Base-by-base conservation (phyloP, 2,797 vertebrate species). In the Leptoclinus maculatus region DNA sequence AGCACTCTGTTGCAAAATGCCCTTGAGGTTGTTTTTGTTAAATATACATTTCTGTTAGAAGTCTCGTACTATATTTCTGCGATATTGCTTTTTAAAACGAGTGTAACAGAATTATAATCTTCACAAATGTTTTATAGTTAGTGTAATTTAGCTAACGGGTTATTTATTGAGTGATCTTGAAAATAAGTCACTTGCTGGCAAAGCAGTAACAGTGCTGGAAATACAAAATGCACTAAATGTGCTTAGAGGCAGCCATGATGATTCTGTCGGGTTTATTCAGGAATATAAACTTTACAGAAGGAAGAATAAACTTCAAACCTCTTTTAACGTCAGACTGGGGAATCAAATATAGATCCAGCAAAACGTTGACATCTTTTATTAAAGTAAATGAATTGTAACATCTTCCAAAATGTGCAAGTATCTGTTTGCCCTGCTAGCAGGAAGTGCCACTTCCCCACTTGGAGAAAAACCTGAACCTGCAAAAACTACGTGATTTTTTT, bases 111-210 rank as follows among this genome's bases (percentile, higher is more conserved):
- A 25, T 25, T 27, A 58, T 41, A 12, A 32, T 79, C 14, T 45
- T 71, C 14, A 64, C 23, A 23, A n/a, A 58, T 57, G 25, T 53
- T 71, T 57, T 73, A 11, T n/a, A 32, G 7, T 57, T n/a, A 47
- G 27, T 14, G 19, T 67, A n/a, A 63, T 82, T 72, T 38, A 66
- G 16, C 27, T 25, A 16, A 75, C 58, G 16, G 32, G 34, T 45
- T 65, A 53, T 76, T 76, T 77, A 74, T 25, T 70, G 36, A 68
- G 29, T 54, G 25, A 67, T 41, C 29, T 36, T 75, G 16, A 69
- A 76, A 67, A 60, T 7, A 45, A 77, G 39, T 14, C 16, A 25
- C 41, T 53, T 7, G 7, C 67, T 49, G 69, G 43, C 39, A 72
- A 39, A 74, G 38, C 34, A 67, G 38, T 53, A 17, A 45, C 3